Evolutionary conservation across 2,113 vertebrate genomes (phyloP), one percentile per base, ranked within the genome.

Genomic region (Rhodinocichla rosea): DNA sequence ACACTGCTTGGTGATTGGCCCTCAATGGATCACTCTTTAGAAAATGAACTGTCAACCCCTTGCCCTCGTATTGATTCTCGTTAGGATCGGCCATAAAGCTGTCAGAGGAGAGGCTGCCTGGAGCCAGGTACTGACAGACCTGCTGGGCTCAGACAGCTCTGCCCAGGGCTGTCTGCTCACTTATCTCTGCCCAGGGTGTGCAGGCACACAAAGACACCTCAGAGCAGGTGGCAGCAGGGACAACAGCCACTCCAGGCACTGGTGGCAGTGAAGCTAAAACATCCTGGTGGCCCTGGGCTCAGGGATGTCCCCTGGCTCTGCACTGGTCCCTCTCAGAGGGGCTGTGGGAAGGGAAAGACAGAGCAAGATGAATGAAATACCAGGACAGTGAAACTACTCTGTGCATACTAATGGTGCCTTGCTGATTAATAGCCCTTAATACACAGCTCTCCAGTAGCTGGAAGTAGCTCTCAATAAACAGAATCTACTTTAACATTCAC

Each of bases 1-100:
- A 98, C 97, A 97, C 87, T 84, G 79, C 89, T 94, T 91, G 94
- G 95, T 98, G 98, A 98, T 98, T 97, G 97, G 98, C 95, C 97
- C 97, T 98, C 97, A 95, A 97, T 98, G 98, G 97, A 98, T 98
- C 98, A 98, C 97, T 98, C 98, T 97, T 97, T 97, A 98, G 98
- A 98, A 98, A 98, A 98, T 98, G 98, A 98, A 98, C 98, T 97
- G 98, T 98, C 98, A 98, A 88, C 98, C 98, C 97, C 88, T 96
- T 98, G 98, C 97, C 97, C 98, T 97, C 28, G 16, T 97, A 98
- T 98, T 98, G 98, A 98, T 98, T 98, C 93, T 98, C 95, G 97
- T 98, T 98, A 98, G 97, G 98, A 96, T 97, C 3, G 10, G 96
- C 97, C 94, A 86, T 98, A 98, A 98, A 98, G 95, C 98, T 98